phyloP scores from a whole-genome alignment of 2,113 vertebrate species.

The Cephalopterus ornatus region DNA sequence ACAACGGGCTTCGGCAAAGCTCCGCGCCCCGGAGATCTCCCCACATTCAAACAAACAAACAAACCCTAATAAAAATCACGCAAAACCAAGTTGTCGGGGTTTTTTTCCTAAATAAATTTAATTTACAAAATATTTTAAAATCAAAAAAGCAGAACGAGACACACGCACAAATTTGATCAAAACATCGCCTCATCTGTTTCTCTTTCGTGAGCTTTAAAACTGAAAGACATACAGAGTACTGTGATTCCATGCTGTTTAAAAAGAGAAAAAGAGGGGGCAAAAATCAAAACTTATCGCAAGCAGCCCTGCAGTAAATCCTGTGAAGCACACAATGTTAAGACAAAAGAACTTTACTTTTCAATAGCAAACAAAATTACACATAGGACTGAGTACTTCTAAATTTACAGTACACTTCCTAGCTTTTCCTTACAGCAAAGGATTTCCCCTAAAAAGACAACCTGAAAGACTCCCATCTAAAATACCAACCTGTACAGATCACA shows the following conservation, averaged over 20 bases:
- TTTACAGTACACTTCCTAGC: conserved; percentile 57
- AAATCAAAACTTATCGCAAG: background rate
- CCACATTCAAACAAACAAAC: fast-evolving
- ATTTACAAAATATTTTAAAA: conserved; percentile 38
- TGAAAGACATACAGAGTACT: background rate
- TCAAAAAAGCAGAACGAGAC: background rate
- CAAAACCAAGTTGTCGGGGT: background rate
- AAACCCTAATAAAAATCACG: too few species aligned
- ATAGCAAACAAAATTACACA: conserved; percentile 70
- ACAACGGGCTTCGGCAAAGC: fast-evolving
- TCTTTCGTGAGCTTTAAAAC: background rate
- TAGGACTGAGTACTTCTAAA: conserved; percentile 55
- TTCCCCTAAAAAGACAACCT: conserved; percentile 50
- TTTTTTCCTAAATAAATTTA: conserved; percentile 1
- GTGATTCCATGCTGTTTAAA: background rate
- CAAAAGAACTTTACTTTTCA: conserved; percentile 60
- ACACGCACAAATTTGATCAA: background rate
- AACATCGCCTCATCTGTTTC: background rate
- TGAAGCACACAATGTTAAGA: conserved; percentile 27
- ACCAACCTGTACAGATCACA: conserved; percentile 49
- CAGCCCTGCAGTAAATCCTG: conserved; percentile 26
- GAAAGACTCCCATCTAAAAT: conserved; percentile 55
- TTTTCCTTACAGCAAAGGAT: conserved; percentile 46
- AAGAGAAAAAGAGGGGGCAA: background rate
- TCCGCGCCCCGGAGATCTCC: fast-evolving